Conservation (phyloP, 2,888 invertebrate species). For the Yponomeuta plumbellus region DNA sequence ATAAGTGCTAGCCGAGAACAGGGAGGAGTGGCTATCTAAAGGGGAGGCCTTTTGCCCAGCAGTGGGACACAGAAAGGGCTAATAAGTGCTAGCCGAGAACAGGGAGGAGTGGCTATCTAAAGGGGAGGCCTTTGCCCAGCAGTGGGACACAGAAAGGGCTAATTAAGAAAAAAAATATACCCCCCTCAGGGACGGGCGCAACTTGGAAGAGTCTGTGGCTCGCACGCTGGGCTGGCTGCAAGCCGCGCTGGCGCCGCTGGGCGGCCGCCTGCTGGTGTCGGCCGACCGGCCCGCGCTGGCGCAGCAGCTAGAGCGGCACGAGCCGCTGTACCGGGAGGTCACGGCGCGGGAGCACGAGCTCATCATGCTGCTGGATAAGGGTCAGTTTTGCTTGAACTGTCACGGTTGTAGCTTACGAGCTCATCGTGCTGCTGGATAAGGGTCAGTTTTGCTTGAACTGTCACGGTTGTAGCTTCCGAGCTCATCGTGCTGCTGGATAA, state of each 20-base stretch:
- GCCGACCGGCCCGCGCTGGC: slow-evolving; percentile 89
- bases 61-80: no score
- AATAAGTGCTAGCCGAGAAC: no score
- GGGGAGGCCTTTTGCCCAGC: no score
- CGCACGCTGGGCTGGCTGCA: slow-evolving; percentile 94
- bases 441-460: slow-evolving; percentile 56
- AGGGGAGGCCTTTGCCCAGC: no score
- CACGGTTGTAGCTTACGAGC: slow-evolving; percentile 75
- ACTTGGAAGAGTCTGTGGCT: slow-evolving; percentile 92
- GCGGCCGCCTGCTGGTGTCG: slow-evolving; percentile 88
- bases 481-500: slow-evolving; percentile 95
- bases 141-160: no score
- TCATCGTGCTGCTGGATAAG: slow-evolving; percentile 95
- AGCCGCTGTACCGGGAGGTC: slow-evolving; percentile 92
- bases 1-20: no score
- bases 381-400: slow-evolving; percentile 41
- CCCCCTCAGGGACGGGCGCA: no score
- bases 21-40: no score
- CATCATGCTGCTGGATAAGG: slow-evolving; percentile 95
- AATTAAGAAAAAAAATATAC: no score
- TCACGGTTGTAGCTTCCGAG: slow-evolving; percentile 71
- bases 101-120: no score
- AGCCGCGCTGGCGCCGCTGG: slow-evolving; percentile 84
- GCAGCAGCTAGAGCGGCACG: slow-evolving; percentile 91
- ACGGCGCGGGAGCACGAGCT: slow-evolving; percentile 94